Conservation (phyloP, 2,888 invertebrate species). For the Cataglyphis cursor region DNA sequence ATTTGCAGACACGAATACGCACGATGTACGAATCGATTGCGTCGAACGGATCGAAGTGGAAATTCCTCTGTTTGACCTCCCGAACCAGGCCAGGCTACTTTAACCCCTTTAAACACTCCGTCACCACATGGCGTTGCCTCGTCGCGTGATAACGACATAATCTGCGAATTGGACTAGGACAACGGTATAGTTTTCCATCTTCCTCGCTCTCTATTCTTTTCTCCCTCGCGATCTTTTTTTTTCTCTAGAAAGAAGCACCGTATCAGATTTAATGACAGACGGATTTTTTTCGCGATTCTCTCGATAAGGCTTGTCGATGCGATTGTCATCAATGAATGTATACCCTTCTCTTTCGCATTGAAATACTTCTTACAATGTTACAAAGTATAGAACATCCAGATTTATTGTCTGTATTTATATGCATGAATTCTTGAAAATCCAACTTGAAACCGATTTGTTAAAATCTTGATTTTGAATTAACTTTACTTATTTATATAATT, state of each 20-base stretch:
- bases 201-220: conserved; percentile 3
- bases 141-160: conserved; percentile 53
- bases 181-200: conserved; percentile 23
- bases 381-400: not conserved
- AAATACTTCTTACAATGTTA: conserved; percentile 1
- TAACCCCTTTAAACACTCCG: conserved; percentile 59
- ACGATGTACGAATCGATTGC: conserved; percentile 35
- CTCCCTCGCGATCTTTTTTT: conserved; percentile 14
- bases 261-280: conserved; percentile 27
- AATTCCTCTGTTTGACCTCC: conserved; percentile 62
- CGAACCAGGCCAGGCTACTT: conserved; percentile 65
- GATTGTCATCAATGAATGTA: not conserved
- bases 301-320: not conserved
- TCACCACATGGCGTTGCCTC: conserved; percentile 51
- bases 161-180: conserved; percentile 57
- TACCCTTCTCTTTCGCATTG: not conserved
- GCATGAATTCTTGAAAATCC: not conserved
- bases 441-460: not conserved
- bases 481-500: too few species aligned
- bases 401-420: not conserved
- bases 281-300: conserved; percentile 16
- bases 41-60: conserved; percentile 55
- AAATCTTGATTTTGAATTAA: too few species aligned
- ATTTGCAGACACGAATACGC: conserved; percentile 13
- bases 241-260: conserved; percentile 8